phyloP scores from a whole-genome alignment of 2,888 invertebrate species.

The Drymonia ruficornis region DNA sequence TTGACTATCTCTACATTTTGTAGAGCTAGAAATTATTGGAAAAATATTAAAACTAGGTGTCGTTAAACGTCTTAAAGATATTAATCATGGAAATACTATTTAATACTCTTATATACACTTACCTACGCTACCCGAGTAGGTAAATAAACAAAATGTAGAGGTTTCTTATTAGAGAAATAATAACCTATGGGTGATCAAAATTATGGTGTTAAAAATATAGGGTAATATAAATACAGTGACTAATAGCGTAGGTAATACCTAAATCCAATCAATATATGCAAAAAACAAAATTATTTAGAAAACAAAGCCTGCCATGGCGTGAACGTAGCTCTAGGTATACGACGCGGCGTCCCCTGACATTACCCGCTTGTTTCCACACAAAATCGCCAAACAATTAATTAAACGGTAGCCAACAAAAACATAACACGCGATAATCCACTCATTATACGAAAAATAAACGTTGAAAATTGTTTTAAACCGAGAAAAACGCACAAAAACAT shows the following conservation, averaged over 20 bases:
- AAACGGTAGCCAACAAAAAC: constrained; percentile 35
- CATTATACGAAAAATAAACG: constrained; percentile 45
- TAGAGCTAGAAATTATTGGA: background rate
- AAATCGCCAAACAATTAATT: constrained; percentile 40
- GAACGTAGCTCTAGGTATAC: constrained; percentile 66
- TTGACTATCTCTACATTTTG: background rate
- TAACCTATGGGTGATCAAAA: background rate
- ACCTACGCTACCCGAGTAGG: background rate
- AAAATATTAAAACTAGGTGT: background rate
- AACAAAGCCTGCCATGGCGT: constrained; percentile 51
- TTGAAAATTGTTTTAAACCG: constrained; percentile 51
- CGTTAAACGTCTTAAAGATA: background rate
- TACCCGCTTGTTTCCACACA: constrained; percentile 43
- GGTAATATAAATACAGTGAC: background rate
- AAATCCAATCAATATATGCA: background rate
- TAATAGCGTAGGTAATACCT: background rate
- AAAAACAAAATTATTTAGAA: constrained; percentile 28
- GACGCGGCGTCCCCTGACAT: constrained; percentile 59
- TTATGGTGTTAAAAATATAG: background rate
- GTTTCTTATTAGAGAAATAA: background rate
- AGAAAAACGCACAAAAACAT: constrained; percentile 71
- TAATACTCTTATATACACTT: too few species aligned
- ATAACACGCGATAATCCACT: constrained; percentile 57
- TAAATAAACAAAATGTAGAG: background rate
- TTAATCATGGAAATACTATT: too few species aligned